Evolutionary conservation across 2,113 vertebrate genomes (phyloP).

Genomic region (Leucopternis melanops): DNA sequence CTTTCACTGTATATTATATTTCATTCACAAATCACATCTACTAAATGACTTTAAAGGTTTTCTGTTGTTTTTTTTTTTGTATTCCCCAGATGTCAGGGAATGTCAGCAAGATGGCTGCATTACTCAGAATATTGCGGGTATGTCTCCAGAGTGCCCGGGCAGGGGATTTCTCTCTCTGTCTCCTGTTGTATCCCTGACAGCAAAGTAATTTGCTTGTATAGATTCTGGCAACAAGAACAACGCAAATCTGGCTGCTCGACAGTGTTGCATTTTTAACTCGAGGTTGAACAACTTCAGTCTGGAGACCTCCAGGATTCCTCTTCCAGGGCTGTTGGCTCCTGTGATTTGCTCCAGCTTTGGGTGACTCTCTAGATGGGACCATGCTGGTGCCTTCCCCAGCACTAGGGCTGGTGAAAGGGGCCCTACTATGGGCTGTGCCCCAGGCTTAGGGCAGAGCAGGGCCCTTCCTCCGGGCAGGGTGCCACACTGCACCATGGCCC

Average conservation of each 20-base stretch:
- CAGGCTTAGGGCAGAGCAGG: background rate
- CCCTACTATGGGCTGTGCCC: too few relatives aligned
- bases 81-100: constrained; percentile 25
- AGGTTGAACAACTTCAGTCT: background rate
- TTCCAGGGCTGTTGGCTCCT: background rate
- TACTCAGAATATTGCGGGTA: constrained; percentile 2
- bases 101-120: constrained; percentile 31
- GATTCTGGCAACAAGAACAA: constrained; percentile 40
- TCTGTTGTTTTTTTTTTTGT: background rate
- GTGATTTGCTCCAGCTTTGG: background rate
- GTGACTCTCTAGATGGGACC: background rate
- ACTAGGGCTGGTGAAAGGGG: background rate
- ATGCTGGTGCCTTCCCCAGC: background rate
- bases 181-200: constrained; percentile 42
- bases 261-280: constrained; percentile 13
- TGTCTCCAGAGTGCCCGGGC: background rate
- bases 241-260: background rate
- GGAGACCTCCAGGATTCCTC: background rate
- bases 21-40: constrained; percentile 31
- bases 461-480: background rate
- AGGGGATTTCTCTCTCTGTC: constrained; percentile 28
- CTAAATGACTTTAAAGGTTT: constrained; percentile 24
- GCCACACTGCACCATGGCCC: too few relatives aligned
- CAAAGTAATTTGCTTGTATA: constrained; percentile 54
- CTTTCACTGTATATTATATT: constrained; percentile 26